phyloP scores from a whole-genome alignment of 2,888 invertebrate genomes.

The Drosophila phalerata region DNA sequence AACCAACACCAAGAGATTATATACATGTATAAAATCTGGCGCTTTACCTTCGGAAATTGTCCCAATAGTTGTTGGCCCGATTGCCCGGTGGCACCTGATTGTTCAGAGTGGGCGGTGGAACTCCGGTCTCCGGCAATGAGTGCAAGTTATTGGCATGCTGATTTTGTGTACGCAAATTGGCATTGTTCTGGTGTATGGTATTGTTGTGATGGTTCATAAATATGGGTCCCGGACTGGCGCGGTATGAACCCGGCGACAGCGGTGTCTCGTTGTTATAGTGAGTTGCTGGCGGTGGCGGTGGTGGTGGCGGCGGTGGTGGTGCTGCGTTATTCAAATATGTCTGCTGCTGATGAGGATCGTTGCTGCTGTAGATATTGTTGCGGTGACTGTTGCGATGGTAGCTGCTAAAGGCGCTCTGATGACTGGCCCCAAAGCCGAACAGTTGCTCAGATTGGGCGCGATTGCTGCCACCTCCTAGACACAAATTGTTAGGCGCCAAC shows the following conservation, averaged over 20 bases:
- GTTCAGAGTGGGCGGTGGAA: conserved; percentile 87
- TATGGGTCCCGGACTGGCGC: conserved; percentile 82
- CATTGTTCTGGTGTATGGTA: conserved; percentile 84
- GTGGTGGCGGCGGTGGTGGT: conserved; percentile 66
- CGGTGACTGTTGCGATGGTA: conserved; percentile 73
- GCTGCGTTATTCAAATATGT: conserved; percentile 79
- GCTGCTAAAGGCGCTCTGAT: conserved; percentile 74
- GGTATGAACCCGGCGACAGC: conserved; percentile 75
- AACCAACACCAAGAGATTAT: conserved; percentile 43
- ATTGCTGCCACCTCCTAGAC: conserved; percentile 61
- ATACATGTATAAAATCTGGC: conserved; percentile 15
- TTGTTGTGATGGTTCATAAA: conserved; percentile 86
- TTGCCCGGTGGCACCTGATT: conserved; percentile 96
- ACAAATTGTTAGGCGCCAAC: conserved; percentile 74
- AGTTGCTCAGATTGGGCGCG: conserved; percentile 85
- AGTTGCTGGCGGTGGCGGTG: conserved; percentile 54
- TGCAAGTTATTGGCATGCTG: conserved; percentile 77
- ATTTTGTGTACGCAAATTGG: conserved; percentile 84
- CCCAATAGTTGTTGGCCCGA: conserved; percentile 97
- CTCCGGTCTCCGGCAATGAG: conserved; percentile 75
- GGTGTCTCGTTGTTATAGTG: conserved; percentile 82
- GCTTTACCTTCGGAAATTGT: conserved; percentile 94
- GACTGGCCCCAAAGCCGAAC: conserved; percentile 54
- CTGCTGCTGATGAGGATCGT: conserved; percentile 74
- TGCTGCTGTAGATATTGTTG: conserved; percentile 69